phyloP scores from a whole-genome alignment of 2,113 vertebrate species.

The Cranoglanis bouderius region DNA sequence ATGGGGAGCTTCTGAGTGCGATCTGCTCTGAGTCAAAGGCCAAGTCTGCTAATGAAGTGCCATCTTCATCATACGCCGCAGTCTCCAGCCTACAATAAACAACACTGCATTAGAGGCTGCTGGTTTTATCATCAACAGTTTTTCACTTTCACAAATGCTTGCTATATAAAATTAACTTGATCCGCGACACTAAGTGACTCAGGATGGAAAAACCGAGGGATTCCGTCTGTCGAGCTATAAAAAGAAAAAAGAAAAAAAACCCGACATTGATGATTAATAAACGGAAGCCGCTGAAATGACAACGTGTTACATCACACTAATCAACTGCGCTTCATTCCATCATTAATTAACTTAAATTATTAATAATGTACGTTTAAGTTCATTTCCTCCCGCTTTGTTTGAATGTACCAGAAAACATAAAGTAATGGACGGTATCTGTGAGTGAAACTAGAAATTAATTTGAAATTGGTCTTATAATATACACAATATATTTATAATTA shows the following conservation, averaged over 20 bases:
- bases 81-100: conserved; percentile 81
- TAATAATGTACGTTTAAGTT: neutral
- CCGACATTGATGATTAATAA: neutral
- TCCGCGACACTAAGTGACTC: neutral
- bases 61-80: conserved; percentile 86
- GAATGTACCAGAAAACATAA: neutral
- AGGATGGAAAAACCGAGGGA: neutral
- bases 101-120: neutral
- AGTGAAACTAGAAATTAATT: neutral
- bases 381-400: neutral
- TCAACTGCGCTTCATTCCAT: neutral
- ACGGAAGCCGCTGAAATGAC: neutral
- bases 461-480: neutral
- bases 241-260: neutral
- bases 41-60: conserved; percentile 81
- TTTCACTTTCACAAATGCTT: neutral
- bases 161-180: neutral
- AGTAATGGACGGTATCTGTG: neutral
- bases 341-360: neutral
- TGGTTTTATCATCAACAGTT: neutral
- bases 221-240: neutral
- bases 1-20: conserved; percentile 78
- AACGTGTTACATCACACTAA: neutral
- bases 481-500: neutral
- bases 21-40: conserved; percentile 82